phyloP scores from a whole-genome alignment of 2,888 invertebrate species.

The Bedellia somnulentella region DNA sequence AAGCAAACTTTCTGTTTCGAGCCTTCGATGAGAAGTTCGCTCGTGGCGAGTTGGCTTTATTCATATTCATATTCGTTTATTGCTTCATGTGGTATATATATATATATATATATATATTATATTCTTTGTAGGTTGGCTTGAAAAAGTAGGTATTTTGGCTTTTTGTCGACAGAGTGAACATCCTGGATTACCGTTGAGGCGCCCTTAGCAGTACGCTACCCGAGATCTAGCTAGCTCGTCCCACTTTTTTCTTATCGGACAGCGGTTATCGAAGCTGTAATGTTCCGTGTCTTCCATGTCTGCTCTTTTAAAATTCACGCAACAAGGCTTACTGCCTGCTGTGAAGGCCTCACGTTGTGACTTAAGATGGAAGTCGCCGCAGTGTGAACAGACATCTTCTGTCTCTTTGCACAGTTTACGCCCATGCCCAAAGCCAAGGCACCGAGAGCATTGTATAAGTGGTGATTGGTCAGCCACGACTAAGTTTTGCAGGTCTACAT shows the following conservation, averaged over 20 bases:
- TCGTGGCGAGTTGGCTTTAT: no score
- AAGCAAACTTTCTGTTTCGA: no score
- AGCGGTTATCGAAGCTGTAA: constrained; percentile 1
- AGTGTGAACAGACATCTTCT: not conserved
- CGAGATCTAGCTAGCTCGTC: not conserved
- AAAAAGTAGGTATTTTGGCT: no score
- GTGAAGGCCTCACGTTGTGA: not conserved
- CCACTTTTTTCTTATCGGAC: constrained; percentile 2
- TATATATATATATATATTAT: no score
- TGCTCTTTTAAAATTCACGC: constrained; percentile 1
- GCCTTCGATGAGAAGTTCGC: no score
- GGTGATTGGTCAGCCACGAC: constrained; percentile 9
- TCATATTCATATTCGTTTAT: no score
- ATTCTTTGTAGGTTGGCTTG: no score
- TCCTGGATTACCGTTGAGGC: no score
- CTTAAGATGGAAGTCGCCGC: constrained; percentile 3
- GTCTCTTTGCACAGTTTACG: constrained; percentile 1
- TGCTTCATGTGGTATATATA: no score
- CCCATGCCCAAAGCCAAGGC: constrained; percentile 4
- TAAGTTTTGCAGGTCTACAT: constrained; percentile 6
- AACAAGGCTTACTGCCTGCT: not conserved
- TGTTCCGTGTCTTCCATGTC: not conserved
- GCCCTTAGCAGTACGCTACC: constrained; percentile 5
- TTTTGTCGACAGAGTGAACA: no score
- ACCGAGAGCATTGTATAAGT: constrained; percentile 2